These are phyloP conservation scores for Ammodramus savannarum DNA, from an alignment of 2,113 vertebrate genomes.

Conservation along the genomic window DNA sequence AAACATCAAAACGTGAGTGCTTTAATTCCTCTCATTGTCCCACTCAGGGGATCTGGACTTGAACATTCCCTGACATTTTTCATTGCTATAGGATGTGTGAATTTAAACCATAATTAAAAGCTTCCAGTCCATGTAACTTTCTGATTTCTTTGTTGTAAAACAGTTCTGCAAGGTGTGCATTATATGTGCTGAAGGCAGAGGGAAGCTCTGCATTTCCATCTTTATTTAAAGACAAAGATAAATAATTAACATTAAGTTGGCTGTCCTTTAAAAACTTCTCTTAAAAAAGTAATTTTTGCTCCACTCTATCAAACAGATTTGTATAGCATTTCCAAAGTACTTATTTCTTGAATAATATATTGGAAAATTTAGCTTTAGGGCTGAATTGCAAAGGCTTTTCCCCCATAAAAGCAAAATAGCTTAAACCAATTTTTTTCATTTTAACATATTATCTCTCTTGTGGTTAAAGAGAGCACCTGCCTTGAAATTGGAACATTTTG, in stretches of 20 bases:
- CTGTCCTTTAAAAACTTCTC: not conserved
- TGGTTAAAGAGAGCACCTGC: not conserved
- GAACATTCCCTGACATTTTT: not conserved
- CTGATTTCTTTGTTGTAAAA: not conserved
- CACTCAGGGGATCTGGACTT: not conserved
- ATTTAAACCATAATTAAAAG: not conserved
- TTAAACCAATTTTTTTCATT: not conserved
- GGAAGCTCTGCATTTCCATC: not conserved
- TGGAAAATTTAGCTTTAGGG: not conserved
- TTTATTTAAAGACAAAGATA: not conserved
- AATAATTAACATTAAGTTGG: not conserved
- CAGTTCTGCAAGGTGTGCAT: not conserved
- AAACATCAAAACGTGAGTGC: slow-evolving; percentile 99
- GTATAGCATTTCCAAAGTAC: not conserved
- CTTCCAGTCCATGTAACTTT: not conserved
- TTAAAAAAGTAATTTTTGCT: not conserved
- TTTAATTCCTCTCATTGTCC: not conserved
- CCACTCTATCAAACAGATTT: not conserved
- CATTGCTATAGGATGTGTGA: not conserved
- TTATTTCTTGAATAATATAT: not conserved
- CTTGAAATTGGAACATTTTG: not conserved
- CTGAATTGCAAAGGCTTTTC: not conserved
- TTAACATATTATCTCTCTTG: not conserved
- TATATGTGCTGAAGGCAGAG: not conserved
- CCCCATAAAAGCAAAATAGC: not conserved